These are phyloP conservation scores for Hylaeus volcanicus DNA, from an alignment of 1,140 invertebrate genomes.

Conservation along the genomic window DNA sequence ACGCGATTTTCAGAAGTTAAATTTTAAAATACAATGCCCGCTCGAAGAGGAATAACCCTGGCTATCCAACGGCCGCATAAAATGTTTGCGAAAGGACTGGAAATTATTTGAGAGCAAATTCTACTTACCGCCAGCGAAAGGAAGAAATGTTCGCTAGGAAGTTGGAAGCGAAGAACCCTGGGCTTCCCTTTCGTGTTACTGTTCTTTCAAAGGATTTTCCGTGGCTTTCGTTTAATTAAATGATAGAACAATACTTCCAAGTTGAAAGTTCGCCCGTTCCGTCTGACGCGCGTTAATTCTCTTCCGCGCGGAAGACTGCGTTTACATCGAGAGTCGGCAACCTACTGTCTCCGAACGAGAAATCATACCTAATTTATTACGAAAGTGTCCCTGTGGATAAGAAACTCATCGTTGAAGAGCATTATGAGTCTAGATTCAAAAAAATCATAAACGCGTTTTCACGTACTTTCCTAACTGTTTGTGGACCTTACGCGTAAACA, in stretches of 20 bases:
- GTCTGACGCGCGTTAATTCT: constrained; percentile 1
- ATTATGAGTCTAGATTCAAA: no score
- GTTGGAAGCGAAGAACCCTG: not conserved
- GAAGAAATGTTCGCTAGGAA: constrained; percentile 9
- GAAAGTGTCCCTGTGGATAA: no score
- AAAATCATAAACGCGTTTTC: no score
- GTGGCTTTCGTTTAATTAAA: constrained; percentile 43
- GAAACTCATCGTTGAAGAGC: no score
- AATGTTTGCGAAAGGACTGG: constrained; percentile 42
- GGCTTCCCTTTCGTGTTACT: constrained; percentile 2
- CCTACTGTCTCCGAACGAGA: no score
- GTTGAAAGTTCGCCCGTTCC: constrained; percentile 7
- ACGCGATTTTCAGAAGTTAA: constrained; percentile 43
- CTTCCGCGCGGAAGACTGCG: no score
- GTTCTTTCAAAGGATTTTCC: constrained; percentile 28
- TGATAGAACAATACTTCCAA: constrained; percentile 36
- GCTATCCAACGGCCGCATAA: not conserved
- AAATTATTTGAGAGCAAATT: constrained; percentile 48
- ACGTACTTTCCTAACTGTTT: no score
- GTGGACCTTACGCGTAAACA: no score
- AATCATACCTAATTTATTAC: no score
- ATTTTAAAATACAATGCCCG: constrained; percentile 47
- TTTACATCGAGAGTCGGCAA: no score
- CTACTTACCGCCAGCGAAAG: constrained; percentile 5
- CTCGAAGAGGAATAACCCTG: constrained; percentile 18